Percentiles rank a stretch among this genome's conserved stretches.
Conservation (phyloP, 2,113 vertebrate genomes). For the Amphilophus citrinellus region DNA sequence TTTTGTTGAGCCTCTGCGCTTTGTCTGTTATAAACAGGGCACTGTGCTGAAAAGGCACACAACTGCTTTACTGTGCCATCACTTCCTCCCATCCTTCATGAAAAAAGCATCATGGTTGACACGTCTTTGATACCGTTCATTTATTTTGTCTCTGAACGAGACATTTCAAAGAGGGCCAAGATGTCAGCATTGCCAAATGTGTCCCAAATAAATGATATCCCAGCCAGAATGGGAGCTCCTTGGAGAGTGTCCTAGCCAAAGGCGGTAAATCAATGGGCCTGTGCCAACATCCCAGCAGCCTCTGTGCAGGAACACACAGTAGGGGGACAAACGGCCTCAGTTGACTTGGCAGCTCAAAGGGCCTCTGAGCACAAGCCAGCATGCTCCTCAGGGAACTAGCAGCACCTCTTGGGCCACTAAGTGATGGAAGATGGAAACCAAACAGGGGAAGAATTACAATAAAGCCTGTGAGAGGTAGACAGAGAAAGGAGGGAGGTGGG, state of each 20-base stretch:
- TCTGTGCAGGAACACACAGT: slow-evolving; percentile 62
- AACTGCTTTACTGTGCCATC: slow-evolving; percentile 44
- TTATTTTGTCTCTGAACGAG: slow-evolving; percentile 68
- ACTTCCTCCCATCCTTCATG: slow-evolving; percentile 50
- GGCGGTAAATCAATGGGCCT: slow-evolving; percentile 76
- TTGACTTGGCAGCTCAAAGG: slow-evolving; percentile 76
- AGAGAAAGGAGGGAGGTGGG: slow-evolving; percentile 20
- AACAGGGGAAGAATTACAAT: slow-evolving; percentile 62
- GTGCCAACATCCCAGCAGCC: slow-evolving; percentile 70
- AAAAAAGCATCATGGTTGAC: slow-evolving; percentile 66
- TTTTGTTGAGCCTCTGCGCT: slow-evolving; percentile 30
- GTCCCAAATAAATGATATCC: slow-evolving; percentile 79
- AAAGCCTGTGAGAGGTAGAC: slow-evolving; percentile 38
- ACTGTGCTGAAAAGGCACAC: slow-evolving; percentile 32
- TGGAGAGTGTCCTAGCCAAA: slow-evolving; percentile 73
- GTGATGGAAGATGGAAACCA: slow-evolving; percentile 64
- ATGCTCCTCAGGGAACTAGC: slow-evolving; percentile 65
- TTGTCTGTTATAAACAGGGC: slow-evolving; percentile 36
- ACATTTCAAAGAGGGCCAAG: slow-evolving; percentile 73
- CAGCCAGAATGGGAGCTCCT: slow-evolving; percentile 73
- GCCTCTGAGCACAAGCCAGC: slow-evolving; percentile 74
- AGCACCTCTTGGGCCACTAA: slow-evolving; percentile 66
- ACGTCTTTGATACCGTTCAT: slow-evolving; percentile 76
- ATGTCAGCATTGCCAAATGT: slow-evolving; percentile 75
- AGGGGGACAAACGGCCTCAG: slow-evolving; percentile 65